Evolutionary conservation across 2,797 vertebrate genomes (phyloP).

Genomic region (Anabacerthia variegaticeps): DNA sequence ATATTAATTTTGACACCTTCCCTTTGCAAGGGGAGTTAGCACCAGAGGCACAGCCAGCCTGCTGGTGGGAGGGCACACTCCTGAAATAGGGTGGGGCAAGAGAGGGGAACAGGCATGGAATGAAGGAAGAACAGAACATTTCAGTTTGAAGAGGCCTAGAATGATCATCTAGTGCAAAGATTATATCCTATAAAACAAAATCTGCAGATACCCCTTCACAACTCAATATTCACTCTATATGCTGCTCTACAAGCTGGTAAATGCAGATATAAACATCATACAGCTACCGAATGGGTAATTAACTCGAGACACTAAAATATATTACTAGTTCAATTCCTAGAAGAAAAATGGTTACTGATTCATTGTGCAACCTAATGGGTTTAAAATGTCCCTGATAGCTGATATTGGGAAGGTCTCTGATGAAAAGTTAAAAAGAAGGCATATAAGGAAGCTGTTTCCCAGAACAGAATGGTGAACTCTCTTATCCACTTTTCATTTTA

Average conservation of each 20-base stretch:
- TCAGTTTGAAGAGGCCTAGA: not conserved
- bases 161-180: not conserved
- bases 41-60: not conserved
- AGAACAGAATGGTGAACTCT: not conserved
- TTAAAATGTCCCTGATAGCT: not conserved
- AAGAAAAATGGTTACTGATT: not conserved
- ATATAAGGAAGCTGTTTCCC: not conserved
- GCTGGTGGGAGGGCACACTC: not conserved
- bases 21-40: not conserved
- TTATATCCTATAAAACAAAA: not conserved
- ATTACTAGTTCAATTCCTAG: not conserved
- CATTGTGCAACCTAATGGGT: not conserved
- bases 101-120: not conserved
- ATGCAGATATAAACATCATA: not conserved
- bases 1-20: not conserved
- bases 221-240: not conserved
- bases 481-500: not conserved
- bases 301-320: not conserved
- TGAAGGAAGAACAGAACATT: not conserved
- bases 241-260: not conserved
- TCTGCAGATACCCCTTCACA: not conserved
- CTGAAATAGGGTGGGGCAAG: not conserved
- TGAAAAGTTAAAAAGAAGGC: not conserved
- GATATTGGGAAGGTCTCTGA: not conserved
- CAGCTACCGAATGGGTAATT: not conserved